Evolutionary conservation across 1,140 invertebrate genomes (phyloP), one percentile per base, ranked within the genome.

Genomic region (Sinonovacula constricta): DNA sequence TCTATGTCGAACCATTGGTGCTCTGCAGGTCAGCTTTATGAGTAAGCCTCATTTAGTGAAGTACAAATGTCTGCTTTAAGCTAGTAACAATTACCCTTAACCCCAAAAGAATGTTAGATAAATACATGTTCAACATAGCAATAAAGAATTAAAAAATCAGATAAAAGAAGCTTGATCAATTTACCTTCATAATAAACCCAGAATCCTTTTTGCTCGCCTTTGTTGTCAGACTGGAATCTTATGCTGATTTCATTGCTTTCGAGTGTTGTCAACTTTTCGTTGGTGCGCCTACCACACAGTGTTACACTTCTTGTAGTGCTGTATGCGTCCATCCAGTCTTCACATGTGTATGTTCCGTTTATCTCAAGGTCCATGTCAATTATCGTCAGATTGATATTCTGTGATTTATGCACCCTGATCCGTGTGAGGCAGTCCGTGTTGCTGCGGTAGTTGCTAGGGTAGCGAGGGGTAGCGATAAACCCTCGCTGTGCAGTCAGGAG

Each of bases 171-270:
- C n/a, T 5, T 33, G n/a, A n/a, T n/a, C n/a, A n/a, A 39, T 81
- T 65, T 80, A 90, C 89, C 89, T 88, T 90, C 88, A 78, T 87
- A 90, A 74, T 90, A 88, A 15, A 90, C 65, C 89, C 88, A 90
- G 81, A 90, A 89, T 24, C 89, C 89, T 75, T 88, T 88, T 59
- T 83, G 85, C 10, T 66, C 79, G 5, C 60, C 75, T 5, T 22
- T 63, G 10, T 36, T 45, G 24, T 81, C 80, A 5, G 85, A 82
- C 39, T 79, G 78, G 4, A 90, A 83, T 24, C 81, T 70, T 12
- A 90, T 78, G 24, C 82, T 62, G 10, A 89, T 75, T 24, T 79
- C 72, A 51, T 88, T 86, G 18, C 76, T 80, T 30, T 69, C 65
- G 33, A 83, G 80, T 59, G 72, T 82, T 18, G 81, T 77, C 26